Evolutionary conservation across 2,797 vertebrate species (phyloP).

Genomic region (Phrynocephalus vlangalii): DNA sequence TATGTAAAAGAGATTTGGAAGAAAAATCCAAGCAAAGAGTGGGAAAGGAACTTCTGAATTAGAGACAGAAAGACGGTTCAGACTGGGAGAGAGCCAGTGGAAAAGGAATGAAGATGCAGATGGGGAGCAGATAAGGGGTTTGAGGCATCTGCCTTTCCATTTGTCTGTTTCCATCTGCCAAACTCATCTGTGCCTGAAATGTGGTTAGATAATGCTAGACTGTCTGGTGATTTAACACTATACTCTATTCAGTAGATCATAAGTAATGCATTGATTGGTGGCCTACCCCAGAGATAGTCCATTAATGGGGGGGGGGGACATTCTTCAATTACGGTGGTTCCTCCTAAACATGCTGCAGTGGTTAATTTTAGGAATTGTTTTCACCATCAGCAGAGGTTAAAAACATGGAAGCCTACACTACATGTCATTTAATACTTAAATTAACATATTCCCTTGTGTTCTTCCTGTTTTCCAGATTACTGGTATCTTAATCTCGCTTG

Average conservation of each 20-base stretch:
- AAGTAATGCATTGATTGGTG: background rate
- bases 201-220: conserved; percentile 7
- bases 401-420: background rate
- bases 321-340: conserved; percentile 13
- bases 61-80: background rate
- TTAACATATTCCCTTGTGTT: background rate
- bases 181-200: background rate
- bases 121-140: background rate
- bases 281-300: conserved; percentile 2
- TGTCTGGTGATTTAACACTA: conserved; percentile 1
- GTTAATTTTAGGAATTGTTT: background rate
- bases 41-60: background rate
- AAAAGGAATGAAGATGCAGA: background rate
- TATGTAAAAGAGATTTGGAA: background rate
- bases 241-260: conserved; percentile 22
- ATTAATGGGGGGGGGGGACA: conserved; percentile 6
- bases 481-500: background rate
- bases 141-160: background rate
- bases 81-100: background rate
- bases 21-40: background rate
- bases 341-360: conserved; percentile 4
- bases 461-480: background rate
- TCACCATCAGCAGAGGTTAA: background rate
- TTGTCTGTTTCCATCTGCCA: background rate
- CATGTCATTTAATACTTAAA: background rate